Evolutionary conservation across 2,113 vertebrate genomes (phyloP).

Genomic region (Aptenodytes patagonicus): DNA sequence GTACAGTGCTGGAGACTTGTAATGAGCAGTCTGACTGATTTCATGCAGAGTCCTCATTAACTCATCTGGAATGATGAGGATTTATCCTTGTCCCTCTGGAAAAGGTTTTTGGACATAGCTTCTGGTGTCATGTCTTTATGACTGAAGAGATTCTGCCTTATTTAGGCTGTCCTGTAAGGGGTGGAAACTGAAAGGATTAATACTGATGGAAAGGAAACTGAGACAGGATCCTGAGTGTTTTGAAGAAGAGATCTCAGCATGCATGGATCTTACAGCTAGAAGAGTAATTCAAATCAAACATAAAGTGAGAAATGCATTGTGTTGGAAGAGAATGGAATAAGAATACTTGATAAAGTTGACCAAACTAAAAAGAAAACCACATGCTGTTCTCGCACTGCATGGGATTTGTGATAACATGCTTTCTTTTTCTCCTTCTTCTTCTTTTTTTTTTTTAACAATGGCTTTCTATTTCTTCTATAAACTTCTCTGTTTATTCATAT

Average conservation of each 20-base stretch:
- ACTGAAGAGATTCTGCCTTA: not conserved
- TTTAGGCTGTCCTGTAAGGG: not conserved
- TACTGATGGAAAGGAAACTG: not conserved
- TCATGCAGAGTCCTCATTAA: not conserved
- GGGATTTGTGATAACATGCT: not conserved
- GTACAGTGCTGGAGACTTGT: not conserved
- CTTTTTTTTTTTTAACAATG: not conserved
- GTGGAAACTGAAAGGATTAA: not conserved
- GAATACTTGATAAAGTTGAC: not conserved
- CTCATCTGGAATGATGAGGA: not conserved
- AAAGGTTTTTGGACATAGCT: not conserved
- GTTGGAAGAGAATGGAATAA: not conserved
- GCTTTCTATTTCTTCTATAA: not conserved
- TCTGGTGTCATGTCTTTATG: not conserved
- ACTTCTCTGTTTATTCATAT: not conserved
- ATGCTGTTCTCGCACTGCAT: not conserved
- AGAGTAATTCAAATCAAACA: constrained; percentile 10
- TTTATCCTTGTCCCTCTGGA: not conserved
- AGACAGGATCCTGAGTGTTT: not conserved
- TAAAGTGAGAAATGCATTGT: not conserved
- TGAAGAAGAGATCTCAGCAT: not conserved
- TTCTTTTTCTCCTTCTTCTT: rapidly evolving
- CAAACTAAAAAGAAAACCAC: not conserved
- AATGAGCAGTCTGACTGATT: not conserved
- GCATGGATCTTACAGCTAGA: not conserved